Conservation (phyloP, 2,797 vertebrate genomes). For the Siniperca undulata region DNA sequence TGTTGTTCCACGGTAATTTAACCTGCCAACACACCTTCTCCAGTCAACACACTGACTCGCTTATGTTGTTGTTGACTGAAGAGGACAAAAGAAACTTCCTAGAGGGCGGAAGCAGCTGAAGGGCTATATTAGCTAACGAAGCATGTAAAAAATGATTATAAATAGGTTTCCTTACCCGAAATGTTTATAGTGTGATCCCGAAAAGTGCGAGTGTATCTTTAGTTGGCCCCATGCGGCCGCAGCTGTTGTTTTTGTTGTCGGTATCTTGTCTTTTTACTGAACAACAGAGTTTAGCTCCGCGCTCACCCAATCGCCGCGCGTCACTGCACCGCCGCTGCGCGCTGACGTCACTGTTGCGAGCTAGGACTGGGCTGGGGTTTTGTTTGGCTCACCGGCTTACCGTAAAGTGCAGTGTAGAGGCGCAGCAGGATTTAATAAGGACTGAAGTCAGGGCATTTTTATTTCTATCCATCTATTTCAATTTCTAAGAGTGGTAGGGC, state of each 20-base stretch:
- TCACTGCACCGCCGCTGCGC: constrained; percentile 60
- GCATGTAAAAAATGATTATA: accelerated
- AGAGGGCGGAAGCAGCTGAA: constrained; percentile 68
- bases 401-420: constrained; percentile 44
- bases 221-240: constrained; percentile 51
- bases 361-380: constrained; percentile 75
- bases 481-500: neutral
- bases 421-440: constrained; percentile 32
- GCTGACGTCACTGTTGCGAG: constrained; percentile 86
- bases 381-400: constrained; percentile 74
- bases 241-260: constrained; percentile 64
- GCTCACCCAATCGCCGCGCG: constrained; percentile 77
- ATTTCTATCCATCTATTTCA: neutral
- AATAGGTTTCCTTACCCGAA: constrained; percentile 69
- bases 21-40: neutral
- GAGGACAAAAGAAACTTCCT: constrained; percentile 85
- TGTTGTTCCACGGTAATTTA: neutral
- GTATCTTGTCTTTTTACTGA: constrained; percentile 50
- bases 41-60: constrained; percentile 25
- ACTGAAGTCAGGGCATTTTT: neutral
- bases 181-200: constrained; percentile 18
- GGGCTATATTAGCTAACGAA: neutral
- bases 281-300: constrained; percentile 58
- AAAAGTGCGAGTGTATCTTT: constrained; percentile 35
- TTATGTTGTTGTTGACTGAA: constrained; percentile 77